Conservation (phyloP, 2,113 vertebrate genomes). For the Zapornia atra region DNA sequence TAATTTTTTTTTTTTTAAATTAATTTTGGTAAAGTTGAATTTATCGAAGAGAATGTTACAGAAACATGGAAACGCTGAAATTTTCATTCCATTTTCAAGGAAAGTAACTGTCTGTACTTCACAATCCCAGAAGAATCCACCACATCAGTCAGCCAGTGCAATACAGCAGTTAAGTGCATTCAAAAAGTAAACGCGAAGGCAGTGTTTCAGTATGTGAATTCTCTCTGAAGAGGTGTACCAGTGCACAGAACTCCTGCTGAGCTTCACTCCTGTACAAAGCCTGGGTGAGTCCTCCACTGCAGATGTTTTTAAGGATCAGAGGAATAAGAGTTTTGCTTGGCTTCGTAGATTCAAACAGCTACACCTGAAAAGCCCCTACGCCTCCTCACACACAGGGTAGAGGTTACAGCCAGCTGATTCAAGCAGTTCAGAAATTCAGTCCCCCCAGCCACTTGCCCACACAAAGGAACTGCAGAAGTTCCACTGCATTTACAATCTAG, state of each 20-base stretch:
- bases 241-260: background rate
- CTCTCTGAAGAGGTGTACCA: fast-evolving
- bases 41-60: background rate
- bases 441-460: background rate
- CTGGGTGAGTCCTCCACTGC: background rate
- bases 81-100: background rate
- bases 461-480: background rate
- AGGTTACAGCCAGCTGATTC: background rate
- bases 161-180: background rate
- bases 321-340: background rate
- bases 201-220: background rate
- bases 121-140: background rate
- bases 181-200: background rate
- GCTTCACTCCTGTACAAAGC: background rate
- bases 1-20: background rate
- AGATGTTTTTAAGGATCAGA: background rate
- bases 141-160: background rate
- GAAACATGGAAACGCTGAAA: background rate
- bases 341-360: background rate
- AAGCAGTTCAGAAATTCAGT: background rate
- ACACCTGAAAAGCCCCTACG: fast-evolving
- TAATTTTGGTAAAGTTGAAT: background rate
- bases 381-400: background rate
- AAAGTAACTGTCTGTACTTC: background rate
- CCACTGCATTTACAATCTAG: background rate